A percentile compares a stretch with the other conserved stretches of the same genome.
Conservation (phyloP, 2,113 vertebrate species). For the Phrynocephalus versicolor region DNA sequence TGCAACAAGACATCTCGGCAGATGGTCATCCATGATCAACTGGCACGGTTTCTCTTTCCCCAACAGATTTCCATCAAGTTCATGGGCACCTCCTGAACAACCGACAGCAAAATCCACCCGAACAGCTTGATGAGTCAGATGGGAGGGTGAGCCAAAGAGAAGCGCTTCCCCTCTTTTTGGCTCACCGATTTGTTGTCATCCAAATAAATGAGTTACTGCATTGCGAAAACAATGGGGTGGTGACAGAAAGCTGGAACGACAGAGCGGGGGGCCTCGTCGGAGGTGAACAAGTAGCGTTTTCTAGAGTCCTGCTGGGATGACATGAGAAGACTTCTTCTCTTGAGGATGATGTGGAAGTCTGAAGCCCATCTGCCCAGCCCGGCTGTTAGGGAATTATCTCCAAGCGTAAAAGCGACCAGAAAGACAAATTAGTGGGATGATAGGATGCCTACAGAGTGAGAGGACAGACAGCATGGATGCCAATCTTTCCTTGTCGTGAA, state of each 20-base stretch:
- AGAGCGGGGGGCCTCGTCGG: slow-evolving; percentile 37
- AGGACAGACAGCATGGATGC: no score
- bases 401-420: background rate
- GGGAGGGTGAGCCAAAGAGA: slow-evolving; percentile 26
- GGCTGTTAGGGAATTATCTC: slow-evolving; percentile 45
- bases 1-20: background rate
- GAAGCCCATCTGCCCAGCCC: slow-evolving; percentile 39
- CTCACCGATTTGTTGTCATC: slow-evolving; percentile 70
- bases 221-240: slow-evolving; percentile 62
- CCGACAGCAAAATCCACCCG: background rate
- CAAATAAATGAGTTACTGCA: slow-evolving; percentile 66
- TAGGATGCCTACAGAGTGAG: background rate
- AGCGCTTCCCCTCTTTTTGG: slow-evolving; percentile 15
- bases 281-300: slow-evolving; percentile 39
- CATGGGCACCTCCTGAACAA: slow-evolving; percentile 20
- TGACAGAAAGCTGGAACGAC: slow-evolving; percentile 72
- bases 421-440: background rate
- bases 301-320: slow-evolving; percentile 23
- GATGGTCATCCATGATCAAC: background rate
- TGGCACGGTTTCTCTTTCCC: background rate
- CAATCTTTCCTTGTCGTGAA: no score
- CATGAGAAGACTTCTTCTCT: slow-evolving; percentile 27
- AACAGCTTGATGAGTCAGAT: slow-evolving; percentile 59
- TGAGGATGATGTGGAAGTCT: background rate
- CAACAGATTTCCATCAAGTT: slow-evolving; percentile 23